Percentiles rank a stretch among this genome's conserved stretches.
Conservation (phyloP, 2,888 invertebrate genomes). For the Hirtodrosophila trivittata region DNA sequence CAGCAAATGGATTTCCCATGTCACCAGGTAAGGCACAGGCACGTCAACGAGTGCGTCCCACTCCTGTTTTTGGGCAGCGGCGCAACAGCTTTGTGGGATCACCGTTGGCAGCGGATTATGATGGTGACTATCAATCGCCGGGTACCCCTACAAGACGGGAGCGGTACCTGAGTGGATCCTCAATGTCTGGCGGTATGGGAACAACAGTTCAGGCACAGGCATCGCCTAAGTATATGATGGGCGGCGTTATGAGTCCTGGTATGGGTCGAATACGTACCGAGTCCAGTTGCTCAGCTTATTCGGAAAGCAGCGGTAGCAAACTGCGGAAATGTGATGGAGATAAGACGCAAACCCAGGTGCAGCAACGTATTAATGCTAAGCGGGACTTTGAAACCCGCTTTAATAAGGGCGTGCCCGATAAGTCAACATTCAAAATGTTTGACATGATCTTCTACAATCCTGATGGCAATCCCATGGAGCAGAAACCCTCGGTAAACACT, state of each 20-base stretch:
- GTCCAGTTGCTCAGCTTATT: slow-evolving; percentile 82
- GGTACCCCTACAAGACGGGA: slow-evolving; percentile 71
- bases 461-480: slow-evolving; percentile 89
- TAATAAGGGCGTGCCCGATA: slow-evolving; percentile 85
- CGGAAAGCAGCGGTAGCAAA: slow-evolving; percentile 72
- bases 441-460: slow-evolving; percentile 97
- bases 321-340: slow-evolving; percentile 82
- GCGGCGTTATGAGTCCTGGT: slow-evolving; percentile 68
- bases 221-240: slow-evolving; percentile 69
- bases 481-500: slow-evolving; percentile 63
- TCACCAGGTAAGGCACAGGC: slow-evolving; percentile 86
- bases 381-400: slow-evolving; percentile 81
- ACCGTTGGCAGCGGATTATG: slow-evolving; percentile 59
- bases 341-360: slow-evolving; percentile 85
- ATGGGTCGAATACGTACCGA: slow-evolving; percentile 82
- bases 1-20: slow-evolving; percentile 67
- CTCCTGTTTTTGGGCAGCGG: slow-evolving; percentile 87
- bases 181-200: slow-evolving; percentile 25
- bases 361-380: slow-evolving; percentile 82
- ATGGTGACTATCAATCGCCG: slow-evolving; percentile 60
- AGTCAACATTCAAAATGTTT: slow-evolving; percentile 92
- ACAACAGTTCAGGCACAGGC: slow-evolving; percentile 47
- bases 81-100: slow-evolving; percentile 87
- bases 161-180: slow-evolving; percentile 76
- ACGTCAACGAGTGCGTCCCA: slow-evolving; percentile 88